A percentile compares a stretch with the other conserved stretches of the same genome.
Conservation (phyloP, 2,797 vertebrate genomes). For the Trichosurus vulpecula region DNA sequence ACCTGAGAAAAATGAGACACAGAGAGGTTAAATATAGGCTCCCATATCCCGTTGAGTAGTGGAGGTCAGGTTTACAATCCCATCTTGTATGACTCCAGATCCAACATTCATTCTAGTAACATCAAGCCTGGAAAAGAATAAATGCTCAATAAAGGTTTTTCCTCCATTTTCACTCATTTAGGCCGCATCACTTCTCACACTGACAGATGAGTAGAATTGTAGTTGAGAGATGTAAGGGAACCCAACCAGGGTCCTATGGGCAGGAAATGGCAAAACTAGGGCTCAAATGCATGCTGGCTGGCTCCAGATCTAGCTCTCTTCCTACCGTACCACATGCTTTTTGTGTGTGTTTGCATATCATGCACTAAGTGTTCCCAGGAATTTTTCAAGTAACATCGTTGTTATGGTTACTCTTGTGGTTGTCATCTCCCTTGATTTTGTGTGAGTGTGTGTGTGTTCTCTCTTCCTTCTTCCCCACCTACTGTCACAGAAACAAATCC, state of each 20-base stretch:
- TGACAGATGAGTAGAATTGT: neutral
- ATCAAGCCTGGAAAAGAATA: neutral
- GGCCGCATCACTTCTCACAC: neutral
- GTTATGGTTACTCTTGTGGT: conserved; percentile 47
- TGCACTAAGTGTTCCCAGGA: conserved; percentile 29
- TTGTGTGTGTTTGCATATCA: neutral
- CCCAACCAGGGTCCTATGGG: neutral
- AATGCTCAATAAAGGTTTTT: neutral
- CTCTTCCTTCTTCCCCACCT: conserved; percentile 30
- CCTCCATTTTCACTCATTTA: neutral
- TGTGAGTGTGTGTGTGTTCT: conserved; percentile 19
- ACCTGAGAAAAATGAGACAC: neutral
- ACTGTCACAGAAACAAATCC: conserved; percentile 21
- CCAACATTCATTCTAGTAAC: neutral
- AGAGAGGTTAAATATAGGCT: neutral
- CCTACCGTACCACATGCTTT: neutral
- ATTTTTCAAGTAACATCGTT: conserved; percentile 59
- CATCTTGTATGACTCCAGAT: neutral
- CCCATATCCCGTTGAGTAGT: neutral
- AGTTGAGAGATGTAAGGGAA: neutral
- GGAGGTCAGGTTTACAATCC: neutral
- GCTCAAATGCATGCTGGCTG: neutral
- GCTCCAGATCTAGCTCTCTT: neutral
- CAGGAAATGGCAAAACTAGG: neutral
- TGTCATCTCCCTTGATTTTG: conserved; percentile 53